Conservation (phyloP, 2,888 invertebrate species). For the Petrophora chlorosata region DNA sequence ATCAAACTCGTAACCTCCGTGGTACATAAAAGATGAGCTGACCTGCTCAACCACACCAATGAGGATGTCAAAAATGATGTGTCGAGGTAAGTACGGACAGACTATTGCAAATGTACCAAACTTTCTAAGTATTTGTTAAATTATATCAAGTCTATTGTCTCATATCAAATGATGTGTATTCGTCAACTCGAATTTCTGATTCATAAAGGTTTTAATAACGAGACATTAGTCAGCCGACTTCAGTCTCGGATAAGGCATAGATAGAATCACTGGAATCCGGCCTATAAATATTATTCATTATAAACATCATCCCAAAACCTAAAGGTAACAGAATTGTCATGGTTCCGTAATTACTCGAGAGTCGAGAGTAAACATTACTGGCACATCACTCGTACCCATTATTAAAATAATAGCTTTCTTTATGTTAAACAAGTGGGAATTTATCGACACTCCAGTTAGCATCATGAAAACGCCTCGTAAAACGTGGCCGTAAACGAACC, state of each 20-base stretch:
- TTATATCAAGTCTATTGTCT: no score
- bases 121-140: no score
- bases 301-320: conserved; percentile 62
- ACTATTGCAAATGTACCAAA: no score
- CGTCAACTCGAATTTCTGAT: no score
- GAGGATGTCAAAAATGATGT: no score
- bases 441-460: conserved; percentile 69
- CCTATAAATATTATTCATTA: conserved; percentile 46
- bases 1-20: no score
- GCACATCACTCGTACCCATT: conserved; percentile 46
- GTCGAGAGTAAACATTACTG: conserved; percentile 41
- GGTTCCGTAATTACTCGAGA: conserved; percentile 53
- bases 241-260: conserved; percentile 25
- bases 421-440: conserved; percentile 72
- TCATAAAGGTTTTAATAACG: no score
- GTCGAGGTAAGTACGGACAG: no score
- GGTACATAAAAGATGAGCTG: no score
- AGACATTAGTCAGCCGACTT: no score
- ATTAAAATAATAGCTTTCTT: conserved; percentile 59
- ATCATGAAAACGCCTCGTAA: conserved; percentile 70
- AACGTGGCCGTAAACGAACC: conserved; percentile 67
- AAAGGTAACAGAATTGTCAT: conserved; percentile 77
- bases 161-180: no score
- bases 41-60: no score
- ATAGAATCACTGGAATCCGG: conserved; percentile 41